Conservation (phyloP, 1,140 invertebrate genomes). For the Oryctes rhinoceros region DNA sequence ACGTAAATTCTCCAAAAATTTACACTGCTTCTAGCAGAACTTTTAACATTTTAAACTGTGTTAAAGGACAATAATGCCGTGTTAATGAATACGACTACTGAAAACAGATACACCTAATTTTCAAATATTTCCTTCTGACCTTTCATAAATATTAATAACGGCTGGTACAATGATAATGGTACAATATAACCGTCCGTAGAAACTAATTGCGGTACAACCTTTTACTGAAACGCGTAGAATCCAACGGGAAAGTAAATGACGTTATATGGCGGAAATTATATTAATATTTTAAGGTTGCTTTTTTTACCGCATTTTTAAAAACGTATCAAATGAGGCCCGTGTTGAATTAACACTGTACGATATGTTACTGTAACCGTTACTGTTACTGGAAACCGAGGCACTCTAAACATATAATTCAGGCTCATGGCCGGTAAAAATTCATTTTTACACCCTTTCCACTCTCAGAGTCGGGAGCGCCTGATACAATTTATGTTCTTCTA, state of each 20-base stretch:
- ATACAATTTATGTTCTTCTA: background rate
- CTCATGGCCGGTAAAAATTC: constrained; percentile 24
- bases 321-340: background rate
- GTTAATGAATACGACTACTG: too few relatives aligned
- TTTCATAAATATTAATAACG: too few relatives aligned
- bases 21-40: too few relatives aligned
- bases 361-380: background rate
- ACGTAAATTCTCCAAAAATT: too few relatives aligned
- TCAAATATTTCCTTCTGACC: too few relatives aligned
- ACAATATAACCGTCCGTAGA: background rate
- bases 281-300: background rate
- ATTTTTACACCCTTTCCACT: constrained; percentile 10
- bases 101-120: too few relatives aligned
- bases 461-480: background rate
- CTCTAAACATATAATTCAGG: constrained; percentile 31
- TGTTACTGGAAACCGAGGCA: constrained; percentile 11
- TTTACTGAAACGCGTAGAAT: background rate
- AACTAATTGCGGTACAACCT: background rate
- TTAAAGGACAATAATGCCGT: too few relatives aligned
- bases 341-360: constrained; percentile 4
- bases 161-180: background rate
- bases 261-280: background rate
- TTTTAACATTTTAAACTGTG: too few relatives aligned
- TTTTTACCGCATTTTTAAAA: background rate
- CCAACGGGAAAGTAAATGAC: background rate